A percentile compares a stretch with the other conserved stretches of the same genome.
Evolutionary conservation across 2,113 vertebrate genomes (phyloP).

Genomic region (Protobothrops flavoviridis): DNA sequence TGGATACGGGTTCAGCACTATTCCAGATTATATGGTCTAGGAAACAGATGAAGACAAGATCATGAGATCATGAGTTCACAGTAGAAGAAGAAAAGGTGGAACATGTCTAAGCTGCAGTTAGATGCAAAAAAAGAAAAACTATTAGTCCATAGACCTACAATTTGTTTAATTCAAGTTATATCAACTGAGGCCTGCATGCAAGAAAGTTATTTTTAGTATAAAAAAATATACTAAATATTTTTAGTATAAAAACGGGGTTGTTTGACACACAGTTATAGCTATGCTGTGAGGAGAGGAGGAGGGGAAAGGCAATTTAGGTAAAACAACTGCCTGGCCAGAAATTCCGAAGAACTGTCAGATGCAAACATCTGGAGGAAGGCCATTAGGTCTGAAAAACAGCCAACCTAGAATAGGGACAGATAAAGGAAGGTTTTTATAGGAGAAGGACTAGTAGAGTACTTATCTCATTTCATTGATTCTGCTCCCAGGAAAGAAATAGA

Average conservation of each 20-base stretch:
- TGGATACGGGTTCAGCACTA: neutral
- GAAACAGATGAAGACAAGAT: neutral
- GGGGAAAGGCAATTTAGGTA: neutral
- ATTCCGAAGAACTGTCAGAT: neutral
- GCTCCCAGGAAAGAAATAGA: neutral
- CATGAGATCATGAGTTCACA: neutral
- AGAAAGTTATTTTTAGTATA: neutral
- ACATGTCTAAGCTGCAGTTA: neutral
- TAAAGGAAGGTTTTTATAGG: neutral
- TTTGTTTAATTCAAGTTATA: neutral
- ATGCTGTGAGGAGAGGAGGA: neutral
- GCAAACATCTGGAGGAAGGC: neutral
- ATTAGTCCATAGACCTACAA: neutral
- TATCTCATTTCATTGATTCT: neutral
- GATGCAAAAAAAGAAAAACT: neutral
- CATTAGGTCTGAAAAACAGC: neutral
- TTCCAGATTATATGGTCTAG: neutral
- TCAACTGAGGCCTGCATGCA: neutral
- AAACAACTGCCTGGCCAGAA: neutral
- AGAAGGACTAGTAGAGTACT: neutral
- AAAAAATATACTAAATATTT: neutral
- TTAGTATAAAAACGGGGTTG: neutral
- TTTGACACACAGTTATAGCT: slow-evolving; percentile 2
- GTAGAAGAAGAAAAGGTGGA: neutral
- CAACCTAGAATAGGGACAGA: neutral